Evolutionary conservation across 2,797 vertebrate genomes (phyloP).

Genomic region (Nannoperca australis): DNA sequence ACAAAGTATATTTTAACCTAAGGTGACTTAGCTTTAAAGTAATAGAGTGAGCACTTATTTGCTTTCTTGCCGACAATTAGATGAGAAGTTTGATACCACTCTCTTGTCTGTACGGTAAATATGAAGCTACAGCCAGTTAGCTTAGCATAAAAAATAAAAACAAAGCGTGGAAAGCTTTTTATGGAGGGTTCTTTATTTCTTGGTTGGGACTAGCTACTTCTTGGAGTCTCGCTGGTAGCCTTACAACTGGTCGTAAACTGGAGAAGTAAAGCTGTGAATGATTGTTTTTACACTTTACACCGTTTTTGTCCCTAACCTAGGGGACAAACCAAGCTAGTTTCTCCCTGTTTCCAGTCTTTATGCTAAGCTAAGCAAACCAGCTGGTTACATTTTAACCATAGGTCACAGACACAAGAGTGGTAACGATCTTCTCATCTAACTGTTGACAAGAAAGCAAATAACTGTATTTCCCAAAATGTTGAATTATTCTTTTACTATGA

Average conservation of each 20-base stretch:
- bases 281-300: background rate
- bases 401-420: background rate
- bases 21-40: background rate
- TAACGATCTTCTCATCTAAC: background rate
- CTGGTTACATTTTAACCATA: background rate
- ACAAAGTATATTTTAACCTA: background rate
- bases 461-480: background rate
- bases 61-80: background rate
- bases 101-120: background rate
- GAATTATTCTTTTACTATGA: background rate
- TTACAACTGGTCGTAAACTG: background rate
- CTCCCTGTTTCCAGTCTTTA: background rate
- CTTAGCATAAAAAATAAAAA: background rate
- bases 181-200: background rate
- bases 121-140: background rate
- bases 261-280: background rate
- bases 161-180: too few species aligned
- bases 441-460: background rate
- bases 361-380: conserved; percentile 12
- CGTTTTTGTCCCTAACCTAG: background rate
- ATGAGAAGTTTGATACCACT: background rate
- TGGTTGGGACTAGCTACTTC: background rate
- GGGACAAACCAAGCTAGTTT: background rate
- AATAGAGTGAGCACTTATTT: background rate
- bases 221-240: background rate